Percentiles rank a stretch among this genome's conserved stretches.
Conservation (phyloP, 2,888 invertebrate species). For the Drosophila birchii region DNA sequence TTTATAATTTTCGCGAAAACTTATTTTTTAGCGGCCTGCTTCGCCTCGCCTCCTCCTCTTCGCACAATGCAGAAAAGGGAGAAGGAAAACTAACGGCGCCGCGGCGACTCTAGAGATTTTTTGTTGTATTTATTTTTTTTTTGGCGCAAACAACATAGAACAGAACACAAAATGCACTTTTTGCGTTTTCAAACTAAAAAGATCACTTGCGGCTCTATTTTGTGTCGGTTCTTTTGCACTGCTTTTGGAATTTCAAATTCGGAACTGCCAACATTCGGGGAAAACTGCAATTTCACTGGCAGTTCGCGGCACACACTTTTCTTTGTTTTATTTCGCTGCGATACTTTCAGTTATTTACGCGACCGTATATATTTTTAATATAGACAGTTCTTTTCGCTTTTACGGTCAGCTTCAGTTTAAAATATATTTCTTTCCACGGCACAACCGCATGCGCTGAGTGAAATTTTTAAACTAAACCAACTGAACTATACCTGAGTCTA, state of each 20-base stretch:
- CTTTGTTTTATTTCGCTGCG: slow-evolving; percentile 8
- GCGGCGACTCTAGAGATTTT: slow-evolving; percentile 4
- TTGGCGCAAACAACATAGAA: slow-evolving; percentile 17
- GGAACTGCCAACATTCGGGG: slow-evolving; percentile 31
- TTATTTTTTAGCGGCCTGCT: slow-evolving; percentile 19
- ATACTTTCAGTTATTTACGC: slow-evolving; percentile 3
- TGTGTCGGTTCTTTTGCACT: slow-evolving; percentile 17
- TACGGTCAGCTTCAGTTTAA: background rate
- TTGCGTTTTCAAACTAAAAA: slow-evolving; percentile 11
- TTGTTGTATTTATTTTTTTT: slow-evolving; percentile 6
- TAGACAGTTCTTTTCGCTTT: background rate
- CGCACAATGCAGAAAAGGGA: slow-evolving; percentile 25
- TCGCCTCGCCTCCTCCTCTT: slow-evolving; percentile 18
- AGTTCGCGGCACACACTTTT: slow-evolving; percentile 34
- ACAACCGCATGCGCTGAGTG: background rate
- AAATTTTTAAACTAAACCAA: background rate
- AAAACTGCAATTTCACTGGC: slow-evolving; percentile 18
- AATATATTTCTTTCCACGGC: background rate
- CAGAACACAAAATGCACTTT: slow-evolving; percentile 7
- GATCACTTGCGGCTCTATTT: slow-evolving; percentile 17
- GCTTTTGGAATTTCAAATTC: slow-evolving; percentile 5
- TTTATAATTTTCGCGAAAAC: slow-evolving; percentile 41
- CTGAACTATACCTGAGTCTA: too few relatives aligned
- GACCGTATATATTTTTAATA: background rate
- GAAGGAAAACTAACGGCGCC: slow-evolving; percentile 23